phyloP scores from a whole-genome alignment of 2,113 vertebrate genomes.

The Antidorcas marsupialis region DNA sequence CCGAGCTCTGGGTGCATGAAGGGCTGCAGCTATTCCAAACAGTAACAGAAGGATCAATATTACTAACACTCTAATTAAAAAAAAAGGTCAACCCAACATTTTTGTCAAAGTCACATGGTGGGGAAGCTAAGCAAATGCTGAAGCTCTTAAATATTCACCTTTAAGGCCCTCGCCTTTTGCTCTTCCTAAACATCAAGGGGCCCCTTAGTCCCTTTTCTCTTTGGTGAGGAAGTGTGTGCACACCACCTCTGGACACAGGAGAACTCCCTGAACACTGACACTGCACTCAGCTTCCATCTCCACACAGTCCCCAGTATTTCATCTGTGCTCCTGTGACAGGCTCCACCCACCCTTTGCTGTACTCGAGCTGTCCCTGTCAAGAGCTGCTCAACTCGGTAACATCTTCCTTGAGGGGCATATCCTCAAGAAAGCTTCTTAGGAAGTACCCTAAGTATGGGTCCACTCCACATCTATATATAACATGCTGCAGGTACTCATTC shows the following conservation, averaged over 20 bases:
- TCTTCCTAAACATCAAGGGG: not conserved
- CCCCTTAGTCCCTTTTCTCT: not conserved
- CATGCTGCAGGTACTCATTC: not conserved
- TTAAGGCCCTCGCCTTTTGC: not conserved
- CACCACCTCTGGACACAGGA: not conserved
- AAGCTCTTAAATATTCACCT: not conserved
- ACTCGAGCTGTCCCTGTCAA: not conserved
- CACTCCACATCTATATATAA: not conserved
- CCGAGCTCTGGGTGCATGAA: not conserved
- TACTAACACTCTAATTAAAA: not conserved
- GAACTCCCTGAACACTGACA: not conserved
- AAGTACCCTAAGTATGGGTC: not conserved
- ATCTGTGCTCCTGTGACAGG: fast-evolving
- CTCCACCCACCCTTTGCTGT: no score
- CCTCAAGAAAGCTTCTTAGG: not conserved
- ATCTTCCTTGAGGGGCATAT: not conserved
- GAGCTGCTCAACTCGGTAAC: not conserved
- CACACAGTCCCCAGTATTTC: fast-evolving
- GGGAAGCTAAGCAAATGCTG: not conserved
- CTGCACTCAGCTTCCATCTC: not conserved
- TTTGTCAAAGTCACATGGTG: not conserved
- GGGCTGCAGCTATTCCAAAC: not conserved
- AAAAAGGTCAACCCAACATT: not conserved
- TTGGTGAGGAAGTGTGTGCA: not conserved
- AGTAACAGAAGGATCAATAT: not conserved